Evolutionary conservation across 2,888 invertebrate species (phyloP), one percentile per base, ranked within the genome.

Genomic region (Amphipyra tragopoginis): DNA sequence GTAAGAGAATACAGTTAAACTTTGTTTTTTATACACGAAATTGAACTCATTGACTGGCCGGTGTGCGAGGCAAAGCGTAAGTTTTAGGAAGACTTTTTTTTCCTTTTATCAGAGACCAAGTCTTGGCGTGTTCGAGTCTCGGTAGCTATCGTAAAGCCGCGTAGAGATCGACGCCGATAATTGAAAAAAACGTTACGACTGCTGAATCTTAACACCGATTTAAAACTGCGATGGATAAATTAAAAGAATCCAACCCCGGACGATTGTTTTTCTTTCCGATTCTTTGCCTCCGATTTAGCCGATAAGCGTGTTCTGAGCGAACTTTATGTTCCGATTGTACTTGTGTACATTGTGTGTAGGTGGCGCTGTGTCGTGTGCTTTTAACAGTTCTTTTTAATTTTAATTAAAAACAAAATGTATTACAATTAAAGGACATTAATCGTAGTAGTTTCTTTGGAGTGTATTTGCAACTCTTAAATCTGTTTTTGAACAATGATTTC

Each of bases 171-270:
- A 82, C 85, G 79, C 89, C 81, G 93, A 93, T 93, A 93, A 93
- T 91, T 91, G 89, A 91, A 91, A 89, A n/a, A 90, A 92, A 90
- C 88, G 86, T 90, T 90, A 87, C 91, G 90, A 91, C 88, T 86
- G 86, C 85, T 90, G 92, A 91, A 91, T 92, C 90, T 90, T 91
- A 93, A 93, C 93, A 92, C 90, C 90, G 92, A 91, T 93, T 93
- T 92, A 91, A 93, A 93, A 91, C 90, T 87, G 87, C 88, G 87
- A 90, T 86, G 90, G 91, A 91, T 93, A 93, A 93, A 93, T 93
- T 93, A 93, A 93, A 93, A 89, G 92, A 91, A 90, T 90, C 81
- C 89, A 83, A 85, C 84, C 82, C 77, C 67, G 80, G 80, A 72
- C 86, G 86, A 90, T 92, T 92, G 90, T 92, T 91, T 91, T 89